phyloP scores from a whole-genome alignment of 2,797 vertebrate genomes.

The Gambelia wislizenii region DNA sequence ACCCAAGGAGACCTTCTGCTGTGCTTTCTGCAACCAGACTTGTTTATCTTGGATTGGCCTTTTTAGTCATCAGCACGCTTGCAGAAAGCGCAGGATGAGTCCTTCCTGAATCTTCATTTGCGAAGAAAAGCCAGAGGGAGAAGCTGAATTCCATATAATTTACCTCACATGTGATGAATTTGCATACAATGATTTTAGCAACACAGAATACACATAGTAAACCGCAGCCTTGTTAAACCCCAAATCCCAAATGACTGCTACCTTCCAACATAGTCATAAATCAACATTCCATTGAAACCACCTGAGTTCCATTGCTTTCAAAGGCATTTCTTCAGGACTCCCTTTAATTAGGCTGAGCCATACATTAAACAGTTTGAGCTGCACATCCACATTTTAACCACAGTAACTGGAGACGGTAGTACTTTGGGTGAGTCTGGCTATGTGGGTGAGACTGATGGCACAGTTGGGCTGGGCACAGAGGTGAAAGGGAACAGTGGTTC shows the following conservation, averaged over 20 bases:
- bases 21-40: no score
- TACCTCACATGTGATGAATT: neutral
- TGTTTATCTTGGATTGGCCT: no score
- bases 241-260: neutral
- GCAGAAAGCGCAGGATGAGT: no score
- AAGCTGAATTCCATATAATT: no score
- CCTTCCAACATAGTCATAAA: no score
- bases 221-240: neutral
- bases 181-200: neutral
- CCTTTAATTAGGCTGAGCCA: neutral
- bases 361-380: neutral
- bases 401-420: neutral
- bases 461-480: constrained; percentile 39
- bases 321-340: neutral
- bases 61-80: no score
- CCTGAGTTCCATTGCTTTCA: neutral
- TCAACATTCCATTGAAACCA: neutral
- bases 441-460: constrained; percentile 38
- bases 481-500: constrained; percentile 28
- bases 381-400: rapidly evolving
- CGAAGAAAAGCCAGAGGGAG: no score
- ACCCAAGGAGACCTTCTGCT: no score
- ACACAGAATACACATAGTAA: neutral
- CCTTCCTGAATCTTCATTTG: no score
- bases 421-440: constrained; percentile 16